These are phyloP conservation scores for Aramus guarauna DNA, from an alignment of 2,113 vertebrate genomes.

Conservation along the genomic window DNA sequence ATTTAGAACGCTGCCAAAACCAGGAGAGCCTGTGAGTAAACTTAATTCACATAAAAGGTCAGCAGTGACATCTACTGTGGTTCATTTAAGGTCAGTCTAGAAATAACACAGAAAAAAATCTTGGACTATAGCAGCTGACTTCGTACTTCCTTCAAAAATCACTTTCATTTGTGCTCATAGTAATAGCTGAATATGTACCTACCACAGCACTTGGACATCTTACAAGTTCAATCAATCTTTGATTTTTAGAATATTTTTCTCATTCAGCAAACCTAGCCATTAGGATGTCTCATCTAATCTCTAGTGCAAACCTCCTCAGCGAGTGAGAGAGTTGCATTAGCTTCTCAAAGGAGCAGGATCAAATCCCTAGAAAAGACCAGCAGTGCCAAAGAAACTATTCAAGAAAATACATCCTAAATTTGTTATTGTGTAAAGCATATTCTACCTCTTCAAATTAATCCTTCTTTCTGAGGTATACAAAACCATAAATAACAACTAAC, in stretches of 20 bases:
- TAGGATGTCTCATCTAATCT: not conserved
- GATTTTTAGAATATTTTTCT: not conserved
- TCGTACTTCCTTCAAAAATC: not conserved
- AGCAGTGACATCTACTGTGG: not conserved
- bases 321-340: not conserved
- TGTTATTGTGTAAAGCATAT: not conserved
- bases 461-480: not conserved
- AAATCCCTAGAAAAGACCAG: not conserved
- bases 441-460: fast-evolving
- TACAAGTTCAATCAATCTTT: not conserved
- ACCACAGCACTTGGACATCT: not conserved
- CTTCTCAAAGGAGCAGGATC: not conserved
- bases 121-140: not conserved
- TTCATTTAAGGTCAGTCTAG: slow-evolving; percentile 2
- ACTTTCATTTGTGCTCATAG: not conserved
- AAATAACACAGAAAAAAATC: not conserved
- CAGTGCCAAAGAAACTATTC: not conserved
- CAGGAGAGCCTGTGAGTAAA: not conserved
- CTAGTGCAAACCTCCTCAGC: not conserved
- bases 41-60: not conserved
- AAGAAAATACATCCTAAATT: not conserved
- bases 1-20: not conserved
- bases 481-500: not conserved
- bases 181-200: not conserved
- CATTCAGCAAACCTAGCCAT: not conserved